These are phyloP conservation scores for Amphimedon queenslandica DNA, from an alignment of 37 sponge, comb jelly and placozoan species.

Conservation along the genomic window DNA sequence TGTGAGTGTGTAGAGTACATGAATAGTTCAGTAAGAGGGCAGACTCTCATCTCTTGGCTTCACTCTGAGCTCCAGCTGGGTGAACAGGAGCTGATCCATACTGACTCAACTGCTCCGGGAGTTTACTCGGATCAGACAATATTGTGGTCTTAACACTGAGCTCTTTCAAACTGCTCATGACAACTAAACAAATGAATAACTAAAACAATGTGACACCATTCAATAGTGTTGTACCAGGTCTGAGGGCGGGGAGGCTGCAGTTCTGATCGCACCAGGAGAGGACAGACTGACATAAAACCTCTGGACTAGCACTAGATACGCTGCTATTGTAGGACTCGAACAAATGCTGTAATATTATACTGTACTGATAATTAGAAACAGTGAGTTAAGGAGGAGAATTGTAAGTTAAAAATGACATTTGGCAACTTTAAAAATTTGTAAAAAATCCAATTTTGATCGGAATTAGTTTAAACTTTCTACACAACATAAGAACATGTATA, in stretches of 20 bases:
- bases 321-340: slow-evolving; percentile 81
- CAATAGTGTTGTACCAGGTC: slow-evolving; percentile 50
- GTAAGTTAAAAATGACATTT: no score
- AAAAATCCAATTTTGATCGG: no score
- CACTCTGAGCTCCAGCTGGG: neutral
- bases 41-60: neutral
- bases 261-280: slow-evolving; percentile 81
- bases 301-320: slow-evolving; percentile 59
- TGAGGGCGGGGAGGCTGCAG: slow-evolving; percentile 68
- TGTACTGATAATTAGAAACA: slow-evolving; percentile 49
- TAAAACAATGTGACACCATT: neutral
- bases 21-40: neutral
- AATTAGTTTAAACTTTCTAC: no score
- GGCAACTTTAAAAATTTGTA: no score
- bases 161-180: slow-evolving; percentile 62
- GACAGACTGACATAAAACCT: slow-evolving; percentile 75
- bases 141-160: slow-evolving; percentile 74
- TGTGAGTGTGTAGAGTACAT: no score
- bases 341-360: slow-evolving; percentile 73
- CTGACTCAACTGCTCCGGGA: slow-evolving; percentile 63
- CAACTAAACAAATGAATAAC: slow-evolving; percentile 45
- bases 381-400: neutral
- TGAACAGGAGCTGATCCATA: slow-evolving; percentile 8
- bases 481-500: no score
- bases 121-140: slow-evolving; percentile 72